A percentile compares a stretch with the other conserved stretches of the same genome.
phyloP scores from a whole-genome alignment of 2,797 vertebrate species.

The Mycteria americana region DNA sequence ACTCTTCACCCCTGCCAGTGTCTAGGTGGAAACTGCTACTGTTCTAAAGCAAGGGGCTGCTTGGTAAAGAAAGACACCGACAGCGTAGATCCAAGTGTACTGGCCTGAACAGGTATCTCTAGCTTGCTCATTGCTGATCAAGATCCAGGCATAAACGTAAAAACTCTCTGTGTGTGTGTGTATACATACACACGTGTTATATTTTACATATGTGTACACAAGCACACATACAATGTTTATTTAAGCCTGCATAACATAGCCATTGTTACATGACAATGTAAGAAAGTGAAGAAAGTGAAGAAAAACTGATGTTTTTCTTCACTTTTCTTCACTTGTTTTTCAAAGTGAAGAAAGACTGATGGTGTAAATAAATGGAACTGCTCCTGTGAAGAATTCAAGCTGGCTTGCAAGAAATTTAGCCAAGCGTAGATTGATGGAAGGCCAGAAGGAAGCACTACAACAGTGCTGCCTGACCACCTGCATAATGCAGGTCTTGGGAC shows the following conservation, averaged over 20 bases:
- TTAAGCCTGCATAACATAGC: neutral
- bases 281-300: no score
- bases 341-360: neutral
- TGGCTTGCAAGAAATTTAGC: neutral
- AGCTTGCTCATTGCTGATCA: neutral
- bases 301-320: neutral
- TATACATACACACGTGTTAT: rapidly evolving
- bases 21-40: slow-evolving; percentile 6
- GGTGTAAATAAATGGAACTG: neutral
- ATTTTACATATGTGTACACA: neutral
- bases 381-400: neutral
- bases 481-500: neutral
- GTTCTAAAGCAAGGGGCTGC: neutral
- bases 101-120: neutral
- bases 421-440: neutral
- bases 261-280: neutral
- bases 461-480: neutral
- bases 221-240: neutral
- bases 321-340: no score
- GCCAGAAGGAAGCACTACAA: neutral
- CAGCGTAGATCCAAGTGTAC: neutral
- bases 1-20: neutral
- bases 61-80: neutral
- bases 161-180: neutral
- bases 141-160: neutral